Evolutionary conservation across 2,797 vertebrate genomes (phyloP).

Genomic region (Acanthurus leucopareius): DNA sequence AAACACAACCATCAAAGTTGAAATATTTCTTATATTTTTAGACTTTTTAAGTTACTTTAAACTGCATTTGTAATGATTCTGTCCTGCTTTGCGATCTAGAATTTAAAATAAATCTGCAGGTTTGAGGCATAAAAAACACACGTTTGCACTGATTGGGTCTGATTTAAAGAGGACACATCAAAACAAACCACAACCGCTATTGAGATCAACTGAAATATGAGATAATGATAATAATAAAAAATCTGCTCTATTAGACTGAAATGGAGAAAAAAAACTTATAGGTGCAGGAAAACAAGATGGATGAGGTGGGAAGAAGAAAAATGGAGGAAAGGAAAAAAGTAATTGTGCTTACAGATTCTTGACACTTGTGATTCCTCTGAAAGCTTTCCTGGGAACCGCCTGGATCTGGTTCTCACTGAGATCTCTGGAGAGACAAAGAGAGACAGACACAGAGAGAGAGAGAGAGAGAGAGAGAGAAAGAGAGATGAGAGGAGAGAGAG

Average conservation of each 20-base stretch:
- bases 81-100: no score
- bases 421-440: slow-evolving; percentile 87
- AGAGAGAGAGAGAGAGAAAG: not conserved
- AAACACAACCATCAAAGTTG: no score
- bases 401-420: slow-evolving; percentile 99
- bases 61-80: no score
- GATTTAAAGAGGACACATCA: not conserved
- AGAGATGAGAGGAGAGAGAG: no score
- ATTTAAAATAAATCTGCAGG: not conserved
- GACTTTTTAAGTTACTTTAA: no score
- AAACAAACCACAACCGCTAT: not conserved
- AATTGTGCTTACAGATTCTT: slow-evolving; percentile 95
- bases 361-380: slow-evolving; percentile 95
- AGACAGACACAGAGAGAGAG: slow-evolving; percentile 26
- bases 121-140: no score
- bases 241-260: not conserved
- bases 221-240: not conserved
- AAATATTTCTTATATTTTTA: no score
- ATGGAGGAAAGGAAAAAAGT: not conserved
- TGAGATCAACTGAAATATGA: not conserved
- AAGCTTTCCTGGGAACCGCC: slow-evolving; percentile 96
- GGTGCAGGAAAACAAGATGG: not conserved
- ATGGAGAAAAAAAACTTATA: not conserved
- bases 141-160: not conserved
- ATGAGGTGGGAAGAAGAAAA: not conserved